These are phyloP conservation scores for Aphyosemion australe DNA, from an alignment of 2,113 vertebrate genomes.

Conservation along the genomic window DNA sequence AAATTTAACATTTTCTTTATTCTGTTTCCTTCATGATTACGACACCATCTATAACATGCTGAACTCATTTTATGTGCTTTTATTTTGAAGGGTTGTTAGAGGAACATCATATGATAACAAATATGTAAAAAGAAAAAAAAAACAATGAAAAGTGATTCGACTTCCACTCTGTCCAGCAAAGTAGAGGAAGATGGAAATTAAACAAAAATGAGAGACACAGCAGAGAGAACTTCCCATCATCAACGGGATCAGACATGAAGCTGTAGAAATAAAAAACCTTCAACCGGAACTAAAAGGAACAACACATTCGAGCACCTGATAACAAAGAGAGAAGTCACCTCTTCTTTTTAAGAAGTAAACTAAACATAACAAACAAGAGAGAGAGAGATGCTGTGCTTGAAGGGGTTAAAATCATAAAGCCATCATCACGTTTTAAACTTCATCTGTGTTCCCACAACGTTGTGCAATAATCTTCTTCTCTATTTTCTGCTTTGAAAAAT, in stretches of 20 bases:
- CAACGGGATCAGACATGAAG: slow-evolving; percentile 35
- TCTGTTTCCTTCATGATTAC: background rate
- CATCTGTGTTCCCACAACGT: slow-evolving; percentile 1
- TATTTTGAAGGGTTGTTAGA: background rate
- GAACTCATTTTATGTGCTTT: slow-evolving; percentile 36
- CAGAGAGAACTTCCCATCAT: slow-evolving; percentile 25
- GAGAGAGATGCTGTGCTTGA: no score
- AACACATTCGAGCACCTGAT: slow-evolving; percentile 29
- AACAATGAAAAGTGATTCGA: background rate
- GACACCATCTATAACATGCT: slow-evolving; percentile 3
- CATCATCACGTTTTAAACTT: no score
- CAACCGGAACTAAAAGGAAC: slow-evolving; percentile 10
- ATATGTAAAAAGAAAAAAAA: slow-evolving; percentile 1
- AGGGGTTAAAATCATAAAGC: no score
- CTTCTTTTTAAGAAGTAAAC: slow-evolving; percentile 31
- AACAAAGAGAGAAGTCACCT: slow-evolving; percentile 12
- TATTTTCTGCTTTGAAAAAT: slow-evolving; percentile 5
- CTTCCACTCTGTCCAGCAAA: slow-evolving; percentile 69
- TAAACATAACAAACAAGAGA: no score
- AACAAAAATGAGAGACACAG: background rate
- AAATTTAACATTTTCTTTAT: no score
- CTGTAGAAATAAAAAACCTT: background rate
- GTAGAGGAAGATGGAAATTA: slow-evolving; percentile 22
- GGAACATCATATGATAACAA: background rate
- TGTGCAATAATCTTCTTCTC: slow-evolving; percentile 5